Evolutionary conservation across 2,797 vertebrate species (phyloP), one percentile per base, ranked within the genome.

Genomic region (Hyperoplus immaculatus): DNA sequence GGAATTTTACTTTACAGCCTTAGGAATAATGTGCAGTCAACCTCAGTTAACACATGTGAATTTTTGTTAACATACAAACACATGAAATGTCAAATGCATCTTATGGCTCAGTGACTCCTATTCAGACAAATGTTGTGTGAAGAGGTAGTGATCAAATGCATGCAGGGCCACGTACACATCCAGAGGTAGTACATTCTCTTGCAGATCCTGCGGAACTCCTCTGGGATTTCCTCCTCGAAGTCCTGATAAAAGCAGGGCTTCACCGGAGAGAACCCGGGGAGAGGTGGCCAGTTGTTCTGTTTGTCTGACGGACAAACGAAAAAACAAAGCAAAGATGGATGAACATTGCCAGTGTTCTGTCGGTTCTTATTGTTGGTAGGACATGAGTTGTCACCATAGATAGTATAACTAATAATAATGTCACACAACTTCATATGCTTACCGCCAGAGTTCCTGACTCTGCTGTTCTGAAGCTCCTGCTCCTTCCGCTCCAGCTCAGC

Each of bases 201-300:
- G 96, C 97, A 99, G 88, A 96, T 95, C 85, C 94, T 90, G 87
- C 97, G 97, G 87, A 97, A 97, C 64, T 98, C 96, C 0, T 96
- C 95, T 0, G 98, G 97, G 86, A 99, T 99, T n/a, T 99, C 98
- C 18, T 95, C 95, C 4, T 97, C 95, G 87, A 99, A 97, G 82
- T 99, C 96, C 94, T 99, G 98, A 58, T 99, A 98, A 93, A 99
- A 99, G 84, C 98, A 99, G 0, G 98, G 98, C 81, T 96, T 99
- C 89, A 99, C 87, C 0, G 97, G 98, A 84, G 92, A 98, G 74
- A 86, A 93, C 2, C 61, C 92, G 16, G 98, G 98, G 4, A 99
- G 92, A 4, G 97, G 97, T 0, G 98, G 98, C 98, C 98, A 99
- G 86, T 99, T 99, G 94, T 99, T 99, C 63, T 97, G 96, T 92